Conservation (phyloP, 2,113 vertebrate species). For the Dasypus novemcinctus region DNA sequence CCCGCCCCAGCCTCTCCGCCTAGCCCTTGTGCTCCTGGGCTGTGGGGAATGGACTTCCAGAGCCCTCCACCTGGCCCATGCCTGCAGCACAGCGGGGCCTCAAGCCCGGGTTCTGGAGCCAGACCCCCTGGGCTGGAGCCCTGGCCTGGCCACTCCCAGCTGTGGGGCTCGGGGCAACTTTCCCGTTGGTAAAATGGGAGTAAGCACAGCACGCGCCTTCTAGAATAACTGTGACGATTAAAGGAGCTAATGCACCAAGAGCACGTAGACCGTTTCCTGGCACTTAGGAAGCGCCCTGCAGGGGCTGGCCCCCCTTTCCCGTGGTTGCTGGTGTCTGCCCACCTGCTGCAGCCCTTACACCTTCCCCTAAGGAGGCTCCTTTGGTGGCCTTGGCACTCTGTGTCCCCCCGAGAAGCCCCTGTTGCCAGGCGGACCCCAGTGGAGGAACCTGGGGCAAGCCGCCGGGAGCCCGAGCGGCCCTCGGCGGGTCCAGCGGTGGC, state of each 20-base stretch:
- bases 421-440: accelerated
- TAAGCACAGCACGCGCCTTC: not conserved
- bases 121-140: not conserved
- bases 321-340: accelerated
- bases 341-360: accelerated
- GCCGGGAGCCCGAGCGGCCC: not conserved
- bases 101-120: not conserved
- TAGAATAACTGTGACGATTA: not conserved
- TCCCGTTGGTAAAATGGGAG: not conserved
- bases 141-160: not conserved
- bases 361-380: too few species aligned
- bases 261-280: not conserved
- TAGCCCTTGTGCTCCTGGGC: not conserved
- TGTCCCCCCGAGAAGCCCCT: not conserved
- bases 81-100: too few species aligned
- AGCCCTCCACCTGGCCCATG: not conserved
- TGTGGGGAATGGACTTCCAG: not conserved
- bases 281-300: accelerated
- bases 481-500: accelerated
- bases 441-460: not conserved
- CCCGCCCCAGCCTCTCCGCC: not conserved
- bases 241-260: not conserved
- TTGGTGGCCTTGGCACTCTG: not conserved
- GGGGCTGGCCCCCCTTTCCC: not conserved
- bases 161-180: not conserved